Evolutionary conservation across 2,113 vertebrate genomes (phyloP).

Genomic region (Rhea pennata): DNA sequence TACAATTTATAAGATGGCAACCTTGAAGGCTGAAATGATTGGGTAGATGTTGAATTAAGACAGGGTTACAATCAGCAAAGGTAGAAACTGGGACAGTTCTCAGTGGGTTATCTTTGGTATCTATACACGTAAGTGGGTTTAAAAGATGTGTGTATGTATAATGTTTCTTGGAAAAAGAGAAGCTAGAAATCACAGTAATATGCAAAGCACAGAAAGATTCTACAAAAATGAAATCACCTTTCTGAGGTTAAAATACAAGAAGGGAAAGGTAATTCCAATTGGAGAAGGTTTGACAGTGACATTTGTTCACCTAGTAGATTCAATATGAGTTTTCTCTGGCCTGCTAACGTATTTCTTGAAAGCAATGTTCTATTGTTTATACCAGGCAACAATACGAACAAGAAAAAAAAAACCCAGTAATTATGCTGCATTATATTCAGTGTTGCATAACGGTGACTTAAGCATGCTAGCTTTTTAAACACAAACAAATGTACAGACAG

Average conservation of each 20-base stretch:
- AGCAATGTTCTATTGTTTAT: neutral
- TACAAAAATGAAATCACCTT: neutral
- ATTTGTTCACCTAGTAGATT: fast-evolving
- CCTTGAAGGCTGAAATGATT: neutral
- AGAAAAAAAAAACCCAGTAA: neutral
- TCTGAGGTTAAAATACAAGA: neutral
- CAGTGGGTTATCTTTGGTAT: neutral
- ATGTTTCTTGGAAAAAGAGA: neutral
- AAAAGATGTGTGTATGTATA: neutral
- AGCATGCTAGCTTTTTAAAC: neutral
- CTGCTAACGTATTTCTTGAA: neutral
- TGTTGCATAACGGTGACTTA: neutral
- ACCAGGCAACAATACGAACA: neutral
- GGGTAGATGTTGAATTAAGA: constrained; percentile 10
- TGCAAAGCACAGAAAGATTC: neutral
- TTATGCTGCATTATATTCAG: neutral
- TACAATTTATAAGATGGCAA: constrained; percentile 4
- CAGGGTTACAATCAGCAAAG: neutral
- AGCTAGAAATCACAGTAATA: neutral
- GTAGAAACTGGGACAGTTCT: neutral
- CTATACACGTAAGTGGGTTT: neutral
- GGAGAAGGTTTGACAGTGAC: neutral
- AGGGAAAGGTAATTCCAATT: neutral
- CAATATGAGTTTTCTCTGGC: neutral
- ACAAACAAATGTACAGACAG: fast-evolving